phyloP scores from a whole-genome alignment of 2,888 invertebrate species.

The Thymelicus sylvestris region DNA sequence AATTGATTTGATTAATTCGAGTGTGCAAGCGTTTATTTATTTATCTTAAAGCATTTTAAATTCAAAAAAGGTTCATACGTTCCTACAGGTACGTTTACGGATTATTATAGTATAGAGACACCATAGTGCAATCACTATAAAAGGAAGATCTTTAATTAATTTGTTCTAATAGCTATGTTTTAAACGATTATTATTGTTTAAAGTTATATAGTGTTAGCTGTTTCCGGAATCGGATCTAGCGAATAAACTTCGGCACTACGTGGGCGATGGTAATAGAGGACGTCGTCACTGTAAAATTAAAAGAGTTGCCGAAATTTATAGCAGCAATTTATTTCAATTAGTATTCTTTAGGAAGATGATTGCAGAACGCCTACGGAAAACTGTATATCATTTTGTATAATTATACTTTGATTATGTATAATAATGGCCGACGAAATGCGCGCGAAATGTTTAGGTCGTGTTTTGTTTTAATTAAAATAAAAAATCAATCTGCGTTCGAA shows the following conservation, averaged over 20 bases:
- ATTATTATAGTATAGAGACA: too few relatives aligned
- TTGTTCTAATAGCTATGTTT: too few relatives aligned
- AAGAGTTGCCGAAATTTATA: constrained; percentile 16
- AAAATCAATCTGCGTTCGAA: too few relatives aligned
- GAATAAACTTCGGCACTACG: neutral
- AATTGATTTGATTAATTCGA: too few relatives aligned
- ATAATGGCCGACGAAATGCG: constrained; percentile 1
- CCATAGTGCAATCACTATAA: too few relatives aligned
- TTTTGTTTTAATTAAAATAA: neutral
- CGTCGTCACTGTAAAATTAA: constrained; percentile 8
- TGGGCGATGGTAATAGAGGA: constrained; percentile 5
- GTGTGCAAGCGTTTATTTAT: too few relatives aligned
- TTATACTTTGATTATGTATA: neutral
- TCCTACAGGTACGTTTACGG: too few relatives aligned
- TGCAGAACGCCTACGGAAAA: constrained; percentile 1
- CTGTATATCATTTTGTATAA: constrained; percentile 3
- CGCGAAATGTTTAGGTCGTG: neutral
- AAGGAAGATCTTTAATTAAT: too few relatives aligned
- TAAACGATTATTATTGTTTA: too few relatives aligned
- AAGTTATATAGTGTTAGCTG: neutral
- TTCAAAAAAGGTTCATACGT: too few relatives aligned
- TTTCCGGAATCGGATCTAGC: neutral
- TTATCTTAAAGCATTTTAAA: too few relatives aligned
- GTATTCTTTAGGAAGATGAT: constrained; percentile 7
- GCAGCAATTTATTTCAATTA: constrained; percentile 22